Evolutionary conservation across 2,888 invertebrate species (phyloP).

Genomic region (Sinohyriopsis cumingii): DNA sequence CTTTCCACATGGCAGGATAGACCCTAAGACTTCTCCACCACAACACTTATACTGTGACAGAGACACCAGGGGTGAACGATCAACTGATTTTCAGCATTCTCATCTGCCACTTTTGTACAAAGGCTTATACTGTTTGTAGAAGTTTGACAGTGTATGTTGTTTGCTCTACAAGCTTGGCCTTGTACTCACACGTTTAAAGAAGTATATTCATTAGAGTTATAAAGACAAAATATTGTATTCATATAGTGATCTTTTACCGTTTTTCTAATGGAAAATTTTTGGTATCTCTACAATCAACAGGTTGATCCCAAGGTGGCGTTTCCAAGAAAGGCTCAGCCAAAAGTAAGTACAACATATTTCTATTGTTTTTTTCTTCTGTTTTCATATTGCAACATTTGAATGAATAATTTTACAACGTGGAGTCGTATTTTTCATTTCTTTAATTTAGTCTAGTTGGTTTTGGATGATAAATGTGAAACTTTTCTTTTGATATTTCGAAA

Average conservation of each 20-base stretch:
- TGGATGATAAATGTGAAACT: too few relatives aligned
- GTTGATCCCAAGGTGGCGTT: conserved; percentile 99
- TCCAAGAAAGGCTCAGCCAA: conserved; percentile 80
- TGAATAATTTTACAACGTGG: neutral
- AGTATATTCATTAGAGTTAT: neutral
- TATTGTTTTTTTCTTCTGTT: neutral
- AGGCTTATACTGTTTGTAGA: neutral
- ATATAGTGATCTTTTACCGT: too few relatives aligned
- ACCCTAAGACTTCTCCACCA: too few relatives aligned
- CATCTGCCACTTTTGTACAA: too few relatives aligned
- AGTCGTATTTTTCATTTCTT: too few relatives aligned
- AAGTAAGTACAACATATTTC: conserved; percentile 49
- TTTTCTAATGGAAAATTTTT: conserved; percentile 38
- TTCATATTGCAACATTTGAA: neutral
- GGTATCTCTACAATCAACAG: conserved; percentile 76
- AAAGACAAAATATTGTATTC: neutral
- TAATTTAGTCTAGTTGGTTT: too few relatives aligned
- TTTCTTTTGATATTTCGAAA: too few relatives aligned
- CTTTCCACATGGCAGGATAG: too few relatives aligned
- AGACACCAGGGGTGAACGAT: too few relatives aligned
- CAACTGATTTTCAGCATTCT: too few relatives aligned
- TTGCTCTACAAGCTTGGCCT: neutral
- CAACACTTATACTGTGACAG: too few relatives aligned
- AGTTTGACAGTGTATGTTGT: neutral
- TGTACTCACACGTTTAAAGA: neutral